phyloP scores from a whole-genome alignment of 92 coral and sea anemone species.

The Siderastrea siderea region DNA sequence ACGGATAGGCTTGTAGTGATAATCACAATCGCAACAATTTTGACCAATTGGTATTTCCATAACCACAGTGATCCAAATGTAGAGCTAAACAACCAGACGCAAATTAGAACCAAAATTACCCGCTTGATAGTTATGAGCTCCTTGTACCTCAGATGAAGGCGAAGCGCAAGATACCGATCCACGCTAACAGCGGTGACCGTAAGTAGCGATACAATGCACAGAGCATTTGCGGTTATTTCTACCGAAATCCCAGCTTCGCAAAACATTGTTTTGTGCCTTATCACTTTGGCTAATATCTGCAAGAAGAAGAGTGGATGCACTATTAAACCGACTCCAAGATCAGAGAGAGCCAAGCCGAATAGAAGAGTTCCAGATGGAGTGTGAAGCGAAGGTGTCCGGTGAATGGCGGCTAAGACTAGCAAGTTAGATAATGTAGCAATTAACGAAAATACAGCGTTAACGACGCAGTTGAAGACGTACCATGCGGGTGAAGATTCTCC shows the following conservation, averaged over 20 bases:
- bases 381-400: conserved; percentile 36
- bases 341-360: conserved; percentile 31
- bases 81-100: conserved; percentile 37
- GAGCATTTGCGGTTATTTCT: conserved; percentile 34
- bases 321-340: conserved; percentile 38
- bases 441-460: conserved; percentile 30
- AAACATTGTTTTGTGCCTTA: conserved; percentile 4
- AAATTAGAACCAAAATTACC: conserved; percentile 10
- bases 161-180: conserved; percentile 36
- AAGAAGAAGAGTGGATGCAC: conserved; percentile 46
- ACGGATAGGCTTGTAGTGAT: conserved; percentile 21
- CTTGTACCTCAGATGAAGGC: conserved; percentile 35
- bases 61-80: conserved; percentile 44
- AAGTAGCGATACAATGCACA: conserved; percentile 35
- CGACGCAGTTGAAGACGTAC: conserved; percentile 36
- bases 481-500: conserved; percentile 24
- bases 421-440: conserved; percentile 19
- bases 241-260: conserved; percentile 34
- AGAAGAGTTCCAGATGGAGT: conserved; percentile 37
- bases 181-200: conserved; percentile 48
- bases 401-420: conserved; percentile 30
- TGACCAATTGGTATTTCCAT: conserved; percentile 22
- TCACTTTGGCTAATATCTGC: conserved; percentile 37
- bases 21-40: conserved; percentile 15
- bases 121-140: conserved; percentile 34